A percentile compares a stretch with the other conserved stretches of the same genome.
Evolutionary conservation across 2,113 vertebrate species (phyloP).

Genomic region (Psettodes erumei): DNA sequence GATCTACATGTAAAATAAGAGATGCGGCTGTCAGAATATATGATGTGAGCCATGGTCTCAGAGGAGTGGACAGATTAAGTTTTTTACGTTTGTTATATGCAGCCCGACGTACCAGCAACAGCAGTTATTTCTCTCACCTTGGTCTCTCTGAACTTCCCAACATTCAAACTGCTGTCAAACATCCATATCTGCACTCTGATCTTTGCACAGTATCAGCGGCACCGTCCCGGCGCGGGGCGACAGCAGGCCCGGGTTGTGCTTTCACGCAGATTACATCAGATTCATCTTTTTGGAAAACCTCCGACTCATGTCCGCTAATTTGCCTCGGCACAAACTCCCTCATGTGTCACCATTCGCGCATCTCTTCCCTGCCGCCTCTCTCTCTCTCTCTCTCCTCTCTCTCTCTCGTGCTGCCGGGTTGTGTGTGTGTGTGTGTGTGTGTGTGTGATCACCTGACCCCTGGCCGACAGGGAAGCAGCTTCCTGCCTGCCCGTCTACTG

Average conservation of each 20-base stretch:
- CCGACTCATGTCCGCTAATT: not conserved
- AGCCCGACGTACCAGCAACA: not conserved
- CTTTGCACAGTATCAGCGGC: constrained; percentile 6
- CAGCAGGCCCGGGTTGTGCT: not conserved
- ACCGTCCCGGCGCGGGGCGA: not conserved
- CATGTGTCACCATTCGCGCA: not conserved
- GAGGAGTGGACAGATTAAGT: not conserved
- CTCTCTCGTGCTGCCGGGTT: constrained; percentile 13
- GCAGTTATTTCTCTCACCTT: constrained; percentile 26
- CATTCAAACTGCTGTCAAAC: constrained; percentile 31
- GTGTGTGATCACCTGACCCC: constrained; percentile 72
- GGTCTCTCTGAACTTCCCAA: constrained; percentile 14
- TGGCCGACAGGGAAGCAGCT: constrained; percentile 54
- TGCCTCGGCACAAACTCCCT: not conserved
- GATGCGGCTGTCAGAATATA: not conserved
- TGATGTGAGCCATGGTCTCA: not conserved
- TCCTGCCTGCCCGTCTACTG: constrained; percentile 61
- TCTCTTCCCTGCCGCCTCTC: constrained; percentile 3
- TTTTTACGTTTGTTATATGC: too few species aligned
- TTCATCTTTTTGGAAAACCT: constrained; percentile 15
- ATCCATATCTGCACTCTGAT: constrained; percentile 9
- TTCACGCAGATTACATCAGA: constrained; percentile 17
- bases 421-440: too few species aligned
- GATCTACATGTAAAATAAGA: too few species aligned
- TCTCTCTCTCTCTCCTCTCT: constrained; percentile 38